phyloP scores from a whole-genome alignment of 2,888 invertebrate genomes.

The Patella ulyssiponensis region DNA sequence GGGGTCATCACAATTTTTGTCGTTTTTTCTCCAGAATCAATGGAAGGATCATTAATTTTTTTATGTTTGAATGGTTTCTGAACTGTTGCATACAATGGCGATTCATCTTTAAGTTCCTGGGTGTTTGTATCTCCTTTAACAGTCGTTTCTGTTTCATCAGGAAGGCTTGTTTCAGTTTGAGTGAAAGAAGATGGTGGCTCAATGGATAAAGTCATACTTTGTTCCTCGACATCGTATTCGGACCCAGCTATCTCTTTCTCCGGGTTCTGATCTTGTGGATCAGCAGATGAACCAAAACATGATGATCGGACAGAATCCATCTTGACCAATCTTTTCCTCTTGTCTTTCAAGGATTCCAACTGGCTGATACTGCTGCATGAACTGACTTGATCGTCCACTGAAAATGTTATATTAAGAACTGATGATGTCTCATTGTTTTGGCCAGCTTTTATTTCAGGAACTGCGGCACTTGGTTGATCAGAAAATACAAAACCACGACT shows the following conservation, averaged over 20 bases:
- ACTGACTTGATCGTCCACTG: too few species aligned
- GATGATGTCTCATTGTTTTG: too few species aligned
- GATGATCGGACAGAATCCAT: neutral
- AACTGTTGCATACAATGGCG: neutral
- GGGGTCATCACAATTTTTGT: neutral
- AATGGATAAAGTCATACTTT: neutral
- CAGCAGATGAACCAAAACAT: too few species aligned
- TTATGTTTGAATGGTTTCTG: neutral
- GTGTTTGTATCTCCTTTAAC: neutral
- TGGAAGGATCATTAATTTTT: neutral
- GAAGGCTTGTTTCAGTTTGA: neutral
- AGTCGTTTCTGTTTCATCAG: neutral
- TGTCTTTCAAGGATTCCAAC: too few species aligned
- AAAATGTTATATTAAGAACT: too few species aligned
- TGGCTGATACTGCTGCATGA: too few species aligned
- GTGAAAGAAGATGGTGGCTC: neutral
- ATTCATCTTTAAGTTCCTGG: neutral
- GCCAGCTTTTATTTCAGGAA: too few species aligned
- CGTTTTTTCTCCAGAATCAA: neutral
- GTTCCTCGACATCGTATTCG: neutral
- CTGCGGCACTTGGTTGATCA: too few species aligned
- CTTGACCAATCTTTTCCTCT: neutral
- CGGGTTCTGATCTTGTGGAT: neutral
- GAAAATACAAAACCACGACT: too few species aligned
- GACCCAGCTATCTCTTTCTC: neutral